phyloP scores from a whole-genome alignment of 2,888 invertebrate genomes.

The Pecten maximus region DNA sequence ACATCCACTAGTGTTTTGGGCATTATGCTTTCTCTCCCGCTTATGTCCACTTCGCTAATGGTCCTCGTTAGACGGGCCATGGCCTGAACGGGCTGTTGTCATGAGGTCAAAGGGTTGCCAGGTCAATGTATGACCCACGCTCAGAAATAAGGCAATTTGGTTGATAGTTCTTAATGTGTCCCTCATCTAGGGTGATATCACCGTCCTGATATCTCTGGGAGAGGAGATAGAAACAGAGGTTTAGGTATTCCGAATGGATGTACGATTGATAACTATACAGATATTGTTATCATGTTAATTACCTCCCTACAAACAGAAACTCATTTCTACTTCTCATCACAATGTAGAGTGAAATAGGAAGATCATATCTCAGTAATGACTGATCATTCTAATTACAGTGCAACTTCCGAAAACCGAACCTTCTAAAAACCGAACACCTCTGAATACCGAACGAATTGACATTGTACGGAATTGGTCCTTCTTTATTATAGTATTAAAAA shows the following conservation, averaged over 20 bases:
- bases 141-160: constrained; percentile 25
- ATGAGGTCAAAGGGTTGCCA: not conserved
- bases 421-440: no score
- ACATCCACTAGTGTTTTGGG: not conserved
- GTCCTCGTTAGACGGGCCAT: not conserved
- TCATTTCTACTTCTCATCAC: not conserved
- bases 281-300: not conserved
- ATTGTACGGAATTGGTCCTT: no score
- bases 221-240: not conserved
- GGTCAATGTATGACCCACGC: not conserved
- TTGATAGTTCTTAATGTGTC: not conserved
- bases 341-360: not conserved
- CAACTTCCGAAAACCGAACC: no score
- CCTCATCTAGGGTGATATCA: not conserved
- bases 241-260: not conserved
- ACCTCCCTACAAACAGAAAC: not conserved
- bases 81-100: not conserved
- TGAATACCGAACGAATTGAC: no score
- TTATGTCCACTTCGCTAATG: not conserved
- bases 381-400: no score
- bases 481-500: no score
- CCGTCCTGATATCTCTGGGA: not conserved
- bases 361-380: not conserved
- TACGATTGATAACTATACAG: constrained; percentile 1
- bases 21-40: not conserved